Evolutionary conservation across 2,797 vertebrate species (phyloP).

Genomic region (Mionectes olivaceus): DNA sequence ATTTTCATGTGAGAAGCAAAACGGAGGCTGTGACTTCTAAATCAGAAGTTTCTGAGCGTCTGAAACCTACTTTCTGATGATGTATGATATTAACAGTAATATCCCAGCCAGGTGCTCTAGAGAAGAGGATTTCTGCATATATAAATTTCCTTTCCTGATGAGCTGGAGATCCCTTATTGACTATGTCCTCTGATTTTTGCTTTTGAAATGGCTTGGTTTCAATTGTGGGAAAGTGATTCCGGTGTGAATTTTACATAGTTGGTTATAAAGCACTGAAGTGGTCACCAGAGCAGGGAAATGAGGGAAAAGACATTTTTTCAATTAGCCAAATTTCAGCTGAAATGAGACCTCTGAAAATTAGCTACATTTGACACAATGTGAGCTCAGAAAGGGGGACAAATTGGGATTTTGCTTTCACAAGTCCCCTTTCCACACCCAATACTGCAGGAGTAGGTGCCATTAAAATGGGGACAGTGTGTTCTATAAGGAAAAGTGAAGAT

Average conservation of each 20-base stretch:
- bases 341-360: neutral
- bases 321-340: neutral
- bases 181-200: neutral
- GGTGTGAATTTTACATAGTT: neutral
- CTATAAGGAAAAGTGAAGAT: neutral
- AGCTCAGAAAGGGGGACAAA: neutral
- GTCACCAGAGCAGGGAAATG: neutral
- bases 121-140: neutral
- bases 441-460: neutral
- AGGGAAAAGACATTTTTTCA: neutral
- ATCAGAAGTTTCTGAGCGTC: neutral
- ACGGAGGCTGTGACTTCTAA: neutral
- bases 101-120: neutral
- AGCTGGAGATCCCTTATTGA: neutral
- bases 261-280: neutral
- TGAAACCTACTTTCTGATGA: neutral
- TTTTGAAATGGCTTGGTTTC: constrained; percentile 4
- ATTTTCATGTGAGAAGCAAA: neutral
- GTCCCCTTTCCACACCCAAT: neutral
- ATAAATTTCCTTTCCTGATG: neutral
- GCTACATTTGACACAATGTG: neutral
- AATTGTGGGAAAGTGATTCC: neutral
- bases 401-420: neutral
- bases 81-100: neutral
- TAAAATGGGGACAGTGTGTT: neutral